Base-by-base conservation (phyloP, 2,113 vertebrate species). In the Colinus virginianus region DNA sequence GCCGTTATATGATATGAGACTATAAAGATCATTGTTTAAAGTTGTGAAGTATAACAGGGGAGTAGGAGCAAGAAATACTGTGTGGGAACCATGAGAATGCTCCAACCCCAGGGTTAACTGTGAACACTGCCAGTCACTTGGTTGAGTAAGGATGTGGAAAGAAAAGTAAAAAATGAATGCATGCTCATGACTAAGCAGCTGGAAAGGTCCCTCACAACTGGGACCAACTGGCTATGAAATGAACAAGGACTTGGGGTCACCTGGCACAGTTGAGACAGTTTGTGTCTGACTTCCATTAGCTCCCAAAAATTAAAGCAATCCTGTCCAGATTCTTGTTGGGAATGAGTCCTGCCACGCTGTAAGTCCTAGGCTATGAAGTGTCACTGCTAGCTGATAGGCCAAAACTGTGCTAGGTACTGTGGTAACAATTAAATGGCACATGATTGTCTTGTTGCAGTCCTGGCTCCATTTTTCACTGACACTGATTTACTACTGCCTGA, bases 21-120 rank as follows among this genome's bases (percentile, higher is more conserved):
- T 28, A 64, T 46, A 32, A 43, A 78, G 14, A 84, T 38, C 36
- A 12, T 38, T 58, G 36, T 30, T 32, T 53, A 34, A 88, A 78
- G 48, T 0, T 48, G n/a, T 1, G 6, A 12, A 15, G n/a, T 0
- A 0, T 20, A 78, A 25, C 40, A 61, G 9, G 56, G 21, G 13
- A 78, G 28, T n/a, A 68, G 11, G 56, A 21, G 11, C 67, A 86
- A 76, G 59, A 62, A 20, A 55, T 69, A 45, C 32, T 0, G 0
- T 19, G n/a, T 45, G 59, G 2, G 16, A 45, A 9, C 69, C 38
- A 12, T 15, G 8, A 68, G 48, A 36, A 72, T 30, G 42, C 34
- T 90, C 49, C 13, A 40, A 7, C 15, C 46, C 28, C n/a, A 49
- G 63, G 32, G 26, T 70, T 69, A 77, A 13, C 63, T 78, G 22